phyloP scores from a whole-genome alignment of 2,797 vertebrate species.

The Dendrocincla fuliginosa region DNA sequence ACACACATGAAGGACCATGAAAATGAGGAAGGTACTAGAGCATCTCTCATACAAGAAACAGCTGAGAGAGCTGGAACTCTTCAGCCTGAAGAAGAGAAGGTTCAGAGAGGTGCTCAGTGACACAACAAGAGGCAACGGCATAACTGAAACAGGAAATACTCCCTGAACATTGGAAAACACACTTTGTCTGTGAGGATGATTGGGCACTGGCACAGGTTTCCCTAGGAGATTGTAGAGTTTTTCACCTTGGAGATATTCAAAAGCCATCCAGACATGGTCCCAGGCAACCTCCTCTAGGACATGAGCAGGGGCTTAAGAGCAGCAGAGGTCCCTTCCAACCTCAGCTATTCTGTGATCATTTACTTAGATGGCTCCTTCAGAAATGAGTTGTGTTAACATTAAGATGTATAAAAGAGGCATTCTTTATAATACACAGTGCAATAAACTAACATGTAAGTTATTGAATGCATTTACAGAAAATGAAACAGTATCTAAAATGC shows the following conservation, averaged over 20 bases:
- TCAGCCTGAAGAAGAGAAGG: background rate
- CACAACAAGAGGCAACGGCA: background rate
- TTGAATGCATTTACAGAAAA: background rate
- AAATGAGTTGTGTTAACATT: background rate
- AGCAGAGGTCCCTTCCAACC: background rate
- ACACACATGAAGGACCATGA: background rate
- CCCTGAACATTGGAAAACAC: background rate
- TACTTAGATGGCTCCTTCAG: background rate
- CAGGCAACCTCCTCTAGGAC: background rate
- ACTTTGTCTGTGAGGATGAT: background rate
- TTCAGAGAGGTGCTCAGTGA: background rate
- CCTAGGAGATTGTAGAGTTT: accelerated
- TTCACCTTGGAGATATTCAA: background rate
- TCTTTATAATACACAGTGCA: background rate
- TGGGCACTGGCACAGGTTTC: background rate
- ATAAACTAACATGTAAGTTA: background rate
- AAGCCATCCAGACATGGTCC: background rate
- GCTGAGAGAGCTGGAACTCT: background rate
- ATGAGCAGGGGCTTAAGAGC: background rate
- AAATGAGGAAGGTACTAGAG: background rate
- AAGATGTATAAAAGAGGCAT: background rate
- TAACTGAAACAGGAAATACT: background rate
- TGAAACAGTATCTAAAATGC: background rate
- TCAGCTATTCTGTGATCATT: background rate
- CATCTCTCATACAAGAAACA: background rate